Percentiles rank a stretch among this genome's conserved stretches.
Evolutionary conservation across 2,113 vertebrate species (phyloP).

Genomic region (Dendropsophus ebraccatus): DNA sequence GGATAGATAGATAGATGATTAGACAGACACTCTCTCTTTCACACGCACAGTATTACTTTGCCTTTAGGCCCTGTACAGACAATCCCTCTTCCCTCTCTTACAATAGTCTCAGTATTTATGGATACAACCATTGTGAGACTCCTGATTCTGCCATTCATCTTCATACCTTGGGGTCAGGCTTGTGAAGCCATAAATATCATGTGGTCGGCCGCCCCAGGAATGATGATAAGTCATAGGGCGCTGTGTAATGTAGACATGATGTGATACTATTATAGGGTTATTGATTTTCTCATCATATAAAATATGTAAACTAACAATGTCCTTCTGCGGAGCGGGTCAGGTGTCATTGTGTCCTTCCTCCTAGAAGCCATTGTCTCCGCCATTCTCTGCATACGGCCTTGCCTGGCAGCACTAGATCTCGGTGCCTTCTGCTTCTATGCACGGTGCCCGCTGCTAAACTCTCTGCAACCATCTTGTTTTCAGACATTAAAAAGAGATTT

Average conservation of each 20-base stretch:
- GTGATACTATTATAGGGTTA: neutral
- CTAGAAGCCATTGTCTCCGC: slow-evolving; percentile 15
- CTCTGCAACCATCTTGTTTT: slow-evolving; percentile 9
- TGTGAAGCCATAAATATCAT: neutral
- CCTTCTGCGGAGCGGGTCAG: neutral
- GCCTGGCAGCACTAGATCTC: neutral
- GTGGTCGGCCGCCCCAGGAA: too few relatives aligned
- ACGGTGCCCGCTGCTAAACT: neutral
- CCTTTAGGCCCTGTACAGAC: neutral
- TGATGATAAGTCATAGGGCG: neutral
- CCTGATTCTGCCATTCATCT: neutral
- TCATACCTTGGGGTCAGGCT: neutral
- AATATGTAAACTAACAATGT: neutral
- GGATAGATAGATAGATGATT: neutral
- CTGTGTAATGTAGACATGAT: neutral
- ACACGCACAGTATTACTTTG: neutral
- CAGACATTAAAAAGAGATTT: slow-evolving; percentile 26
- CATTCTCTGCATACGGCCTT: slow-evolving; percentile 8
- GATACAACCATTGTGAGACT: neutral
- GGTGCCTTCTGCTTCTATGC: neutral
- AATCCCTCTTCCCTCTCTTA: neutral
- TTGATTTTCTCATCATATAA: neutral
- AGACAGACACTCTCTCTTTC: neutral
- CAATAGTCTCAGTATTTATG: neutral
- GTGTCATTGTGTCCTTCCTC: neutral